These are phyloP conservation scores for Mionectes olivaceus DNA, from an alignment of 2,797 vertebrate species.

Conservation along the genomic window DNA sequence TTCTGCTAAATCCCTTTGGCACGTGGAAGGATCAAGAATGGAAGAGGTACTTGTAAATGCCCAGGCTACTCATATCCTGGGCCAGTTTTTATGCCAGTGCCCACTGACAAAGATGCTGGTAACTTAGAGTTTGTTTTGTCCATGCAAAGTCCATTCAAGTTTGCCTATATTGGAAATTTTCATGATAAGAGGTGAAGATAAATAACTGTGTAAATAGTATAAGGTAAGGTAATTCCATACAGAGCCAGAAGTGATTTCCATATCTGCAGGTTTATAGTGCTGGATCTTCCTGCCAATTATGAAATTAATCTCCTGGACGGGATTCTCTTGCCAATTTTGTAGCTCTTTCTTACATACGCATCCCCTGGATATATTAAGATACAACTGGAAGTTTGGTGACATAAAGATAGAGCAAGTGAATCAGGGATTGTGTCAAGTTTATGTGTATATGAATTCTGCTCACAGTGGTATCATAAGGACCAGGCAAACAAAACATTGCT, in stretches of 20 bases:
- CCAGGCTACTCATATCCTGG: background rate
- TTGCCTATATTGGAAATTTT: background rate
- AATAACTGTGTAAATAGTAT: background rate
- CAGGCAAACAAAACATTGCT: background rate
- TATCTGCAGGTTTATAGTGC: background rate
- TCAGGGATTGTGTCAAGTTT: background rate
- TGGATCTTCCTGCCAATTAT: background rate
- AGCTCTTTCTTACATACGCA: background rate
- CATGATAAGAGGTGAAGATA: background rate
- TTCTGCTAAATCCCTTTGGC: background rate
- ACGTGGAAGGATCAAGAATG: background rate
- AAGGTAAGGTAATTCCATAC: background rate
- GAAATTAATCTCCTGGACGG: background rate
- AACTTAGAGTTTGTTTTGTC: background rate
- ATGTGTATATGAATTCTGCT: background rate
- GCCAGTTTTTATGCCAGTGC: background rate
- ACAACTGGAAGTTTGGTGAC: background rate
- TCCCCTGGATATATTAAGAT: background rate
- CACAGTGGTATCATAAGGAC: background rate
- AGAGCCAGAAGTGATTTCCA: background rate
- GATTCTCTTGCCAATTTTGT: background rate
- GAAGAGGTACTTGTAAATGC: background rate
- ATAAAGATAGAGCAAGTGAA: background rate
- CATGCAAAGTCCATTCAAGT: background rate
- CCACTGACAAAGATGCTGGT: background rate